phyloP scores from a whole-genome alignment of 2,797 vertebrate genomes.

The Hoplostethus mediterraneus region DNA sequence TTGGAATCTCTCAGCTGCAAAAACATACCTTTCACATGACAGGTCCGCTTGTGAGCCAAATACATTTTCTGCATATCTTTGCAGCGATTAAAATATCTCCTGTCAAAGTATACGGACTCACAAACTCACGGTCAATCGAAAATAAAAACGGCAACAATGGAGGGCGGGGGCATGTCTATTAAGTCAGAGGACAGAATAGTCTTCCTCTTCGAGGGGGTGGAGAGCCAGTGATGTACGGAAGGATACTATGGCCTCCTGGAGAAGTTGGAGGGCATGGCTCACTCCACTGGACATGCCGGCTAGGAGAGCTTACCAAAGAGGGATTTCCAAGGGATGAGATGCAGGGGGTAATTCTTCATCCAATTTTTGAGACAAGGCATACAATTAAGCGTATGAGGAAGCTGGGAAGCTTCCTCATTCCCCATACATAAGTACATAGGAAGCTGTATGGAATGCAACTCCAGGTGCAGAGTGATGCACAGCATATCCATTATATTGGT shows the following conservation, averaged over 20 bases:
- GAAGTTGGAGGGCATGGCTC: constrained; percentile 37
- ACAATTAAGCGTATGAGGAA: constrained; percentile 27
- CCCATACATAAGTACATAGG: not conserved
- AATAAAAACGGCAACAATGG: constrained; percentile 41
- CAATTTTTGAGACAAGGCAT: constrained; percentile 47
- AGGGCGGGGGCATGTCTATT: constrained; percentile 2
- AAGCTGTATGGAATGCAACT: constrained; percentile 24
- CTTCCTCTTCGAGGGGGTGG: constrained; percentile 24
- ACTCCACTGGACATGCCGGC: constrained; percentile 11
- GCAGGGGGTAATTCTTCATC: constrained; percentile 49
- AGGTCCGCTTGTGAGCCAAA: constrained; percentile 71
- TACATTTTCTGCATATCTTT: constrained; percentile 76
- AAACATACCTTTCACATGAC: constrained; percentile 84
- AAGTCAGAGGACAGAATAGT: constrained; percentile 5
- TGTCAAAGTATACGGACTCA: constrained; percentile 64
- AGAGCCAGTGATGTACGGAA: constrained; percentile 14
- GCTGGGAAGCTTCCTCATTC: too few relatives aligned
- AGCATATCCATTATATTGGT: not conserved
- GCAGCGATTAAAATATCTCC: constrained; percentile 71
- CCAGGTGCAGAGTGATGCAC: not conserved
- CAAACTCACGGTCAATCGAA: constrained; percentile 56
- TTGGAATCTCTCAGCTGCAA: constrained; percentile 83
- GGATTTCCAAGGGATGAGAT: constrained; percentile 48
- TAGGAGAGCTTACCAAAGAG: constrained; percentile 40
- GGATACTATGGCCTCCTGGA: constrained; percentile 40